These are phyloP conservation scores for Paramuricea clavata DNA, from an alignment of 92 coral and sea anemone genomes.

Conservation along the genomic window DNA sequence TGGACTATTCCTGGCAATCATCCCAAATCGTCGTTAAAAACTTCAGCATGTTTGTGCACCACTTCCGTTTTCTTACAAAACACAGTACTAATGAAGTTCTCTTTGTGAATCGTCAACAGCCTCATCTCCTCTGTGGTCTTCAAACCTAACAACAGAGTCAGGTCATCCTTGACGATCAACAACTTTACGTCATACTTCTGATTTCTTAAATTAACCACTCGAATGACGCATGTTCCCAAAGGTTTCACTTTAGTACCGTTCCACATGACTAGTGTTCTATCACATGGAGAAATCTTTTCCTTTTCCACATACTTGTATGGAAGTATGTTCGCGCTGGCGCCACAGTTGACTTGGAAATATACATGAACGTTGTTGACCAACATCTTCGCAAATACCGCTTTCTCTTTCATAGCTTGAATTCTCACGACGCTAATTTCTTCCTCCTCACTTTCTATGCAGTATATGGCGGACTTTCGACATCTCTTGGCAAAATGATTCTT, in stretches of 20 bases:
- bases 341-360: conserved; percentile 73
- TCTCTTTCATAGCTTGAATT: conserved; percentile 35
- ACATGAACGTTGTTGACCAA: conserved; percentile 40
- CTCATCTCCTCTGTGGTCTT: conserved; percentile 43
- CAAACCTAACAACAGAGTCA: conserved; percentile 44
- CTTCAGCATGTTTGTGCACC: conserved; percentile 46
- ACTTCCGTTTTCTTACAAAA: conserved; percentile 13
- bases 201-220: conserved; percentile 38
- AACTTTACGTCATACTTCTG: conserved; percentile 53
- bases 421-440: no score
- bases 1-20: conserved; percentile 58
- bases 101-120: conserved; percentile 62
- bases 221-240: conserved; percentile 16
- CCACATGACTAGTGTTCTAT: conserved; percentile 58
- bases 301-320: conserved; percentile 31
- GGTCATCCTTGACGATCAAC: conserved; percentile 50
- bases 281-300: conserved; percentile 34
- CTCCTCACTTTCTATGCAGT: no score
- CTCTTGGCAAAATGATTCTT: no score
- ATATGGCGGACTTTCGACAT: no score
- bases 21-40: conserved; percentile 49
- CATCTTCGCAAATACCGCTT: conserved; percentile 55
- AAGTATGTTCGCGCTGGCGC: conserved; percentile 49
- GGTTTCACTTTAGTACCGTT: conserved; percentile 49
- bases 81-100: conserved; percentile 43